Conservation (phyloP, 2,797 vertebrate species). For the Enteromius viviparus region DNA sequence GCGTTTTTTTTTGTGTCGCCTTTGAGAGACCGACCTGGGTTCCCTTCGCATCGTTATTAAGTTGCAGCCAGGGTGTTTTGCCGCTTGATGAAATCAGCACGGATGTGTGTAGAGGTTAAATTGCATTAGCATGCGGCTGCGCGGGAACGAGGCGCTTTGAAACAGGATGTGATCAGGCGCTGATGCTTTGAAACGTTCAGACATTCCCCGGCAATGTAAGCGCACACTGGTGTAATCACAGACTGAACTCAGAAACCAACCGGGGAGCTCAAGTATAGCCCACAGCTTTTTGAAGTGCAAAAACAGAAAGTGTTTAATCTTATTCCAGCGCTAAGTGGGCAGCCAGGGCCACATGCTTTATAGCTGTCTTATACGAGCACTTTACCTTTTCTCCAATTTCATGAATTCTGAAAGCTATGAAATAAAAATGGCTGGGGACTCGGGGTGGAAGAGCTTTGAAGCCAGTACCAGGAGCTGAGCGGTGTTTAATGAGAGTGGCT, state of each 20-base stretch:
- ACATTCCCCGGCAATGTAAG: slow-evolving; percentile 41
- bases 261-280: slow-evolving; percentile 33
- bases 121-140: slow-evolving; percentile 51
- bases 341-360: slow-evolving; percentile 26
- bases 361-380: slow-evolving; percentile 30
- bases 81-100: slow-evolving; percentile 52
- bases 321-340: slow-evolving; percentile 38
- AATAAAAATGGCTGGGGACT: slow-evolving; percentile 48
- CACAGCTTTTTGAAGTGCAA: slow-evolving; percentile 53
- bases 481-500: slow-evolving; percentile 19
- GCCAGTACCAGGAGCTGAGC: slow-evolving; percentile 17
- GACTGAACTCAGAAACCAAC: slow-evolving; percentile 36
- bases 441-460: slow-evolving; percentile 14
- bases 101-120: slow-evolving; percentile 49
- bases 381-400: slow-evolving; percentile 33
- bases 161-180: slow-evolving; percentile 36
- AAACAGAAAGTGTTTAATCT: slow-evolving; percentile 53
- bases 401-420: slow-evolving; percentile 41
- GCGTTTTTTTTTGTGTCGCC: slow-evolving; percentile 22
- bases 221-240: slow-evolving; percentile 46
- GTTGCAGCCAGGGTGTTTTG: slow-evolving; percentile 46
- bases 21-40: slow-evolving; percentile 47
- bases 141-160: slow-evolving; percentile 6
- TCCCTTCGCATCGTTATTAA: slow-evolving; percentile 52
- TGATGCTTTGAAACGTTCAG: slow-evolving; percentile 49